Evolutionary conservation across 2,113 vertebrate species (phyloP).

Genomic region (Telmatochromis sp.): DNA sequence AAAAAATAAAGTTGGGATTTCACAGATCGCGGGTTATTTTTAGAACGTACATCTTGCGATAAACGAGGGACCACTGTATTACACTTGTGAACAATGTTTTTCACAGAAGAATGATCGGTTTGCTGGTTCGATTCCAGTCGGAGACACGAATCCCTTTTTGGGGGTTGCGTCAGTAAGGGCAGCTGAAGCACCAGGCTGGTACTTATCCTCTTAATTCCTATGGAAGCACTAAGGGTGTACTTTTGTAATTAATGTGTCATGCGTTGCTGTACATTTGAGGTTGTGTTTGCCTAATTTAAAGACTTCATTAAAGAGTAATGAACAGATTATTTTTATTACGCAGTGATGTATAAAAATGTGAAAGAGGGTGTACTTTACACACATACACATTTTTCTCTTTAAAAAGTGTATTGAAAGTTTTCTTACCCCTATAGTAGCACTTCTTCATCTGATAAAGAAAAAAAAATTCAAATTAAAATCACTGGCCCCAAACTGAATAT

Average conservation of each 20-base stretch:
- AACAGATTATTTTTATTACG: not conserved
- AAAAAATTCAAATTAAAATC: not conserved
- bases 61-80: not conserved
- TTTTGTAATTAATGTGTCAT: not conserved
- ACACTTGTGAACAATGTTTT: not conserved
- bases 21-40: not conserved
- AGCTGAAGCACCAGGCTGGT: not conserved
- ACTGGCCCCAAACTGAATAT: not conserved
- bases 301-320: no score
- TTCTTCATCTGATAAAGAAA: conserved; percentile 52
- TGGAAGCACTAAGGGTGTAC: not conserved
- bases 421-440: conserved; percentile 55
- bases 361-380: not conserved
- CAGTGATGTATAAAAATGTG: not conserved
- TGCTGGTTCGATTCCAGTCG: not conserved
- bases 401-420: not conserved
- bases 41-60: not conserved
- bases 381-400: not conserved
- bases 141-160: not conserved
- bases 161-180: not conserved
- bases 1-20: not conserved
- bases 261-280: not conserved
- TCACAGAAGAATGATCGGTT: not conserved
- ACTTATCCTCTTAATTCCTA: not conserved
- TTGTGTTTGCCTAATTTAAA: not conserved